Conservation (phyloP, 2,113 vertebrate genomes). For the Campylorhamphus procurvoides region DNA sequence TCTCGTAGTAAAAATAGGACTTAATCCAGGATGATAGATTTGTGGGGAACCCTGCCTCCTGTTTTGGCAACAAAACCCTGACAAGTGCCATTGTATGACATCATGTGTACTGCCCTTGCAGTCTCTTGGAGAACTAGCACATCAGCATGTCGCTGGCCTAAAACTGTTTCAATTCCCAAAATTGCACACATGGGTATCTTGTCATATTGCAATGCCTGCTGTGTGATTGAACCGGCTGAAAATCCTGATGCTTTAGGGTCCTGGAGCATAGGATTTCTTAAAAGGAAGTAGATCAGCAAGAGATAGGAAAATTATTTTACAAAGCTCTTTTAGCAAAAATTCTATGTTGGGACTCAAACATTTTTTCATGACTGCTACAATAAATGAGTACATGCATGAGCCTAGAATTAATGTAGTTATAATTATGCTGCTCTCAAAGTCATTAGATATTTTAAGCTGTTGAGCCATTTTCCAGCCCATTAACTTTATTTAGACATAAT, state of each 20-base stretch:
- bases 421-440: conserved; percentile 32
- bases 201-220: background rate
- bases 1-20: background rate
- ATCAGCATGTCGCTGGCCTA: background rate
- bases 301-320: background rate
- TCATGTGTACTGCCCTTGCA: background rate
- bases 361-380: background rate
- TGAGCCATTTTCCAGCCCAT: conserved; percentile 48
- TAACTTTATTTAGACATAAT: conserved; percentile 47
- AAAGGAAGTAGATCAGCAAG: background rate
- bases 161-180: background rate
- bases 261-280: background rate
- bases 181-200: background rate
- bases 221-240: background rate
- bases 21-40: background rate
- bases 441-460: conserved; percentile 43
- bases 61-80: background rate
- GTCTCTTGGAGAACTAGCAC: background rate
- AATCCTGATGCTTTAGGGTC: background rate
- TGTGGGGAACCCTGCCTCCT: background rate
- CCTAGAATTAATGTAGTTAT: conserved; percentile 14
- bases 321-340: background rate
- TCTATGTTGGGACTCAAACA: background rate
- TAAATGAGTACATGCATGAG: background rate
- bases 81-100: background rate